Percentiles rank a stretch among this genome's conserved stretches.
Evolutionary conservation across 2,888 invertebrate species (phyloP).

Genomic region (Hypomecis atomaria): DNA sequence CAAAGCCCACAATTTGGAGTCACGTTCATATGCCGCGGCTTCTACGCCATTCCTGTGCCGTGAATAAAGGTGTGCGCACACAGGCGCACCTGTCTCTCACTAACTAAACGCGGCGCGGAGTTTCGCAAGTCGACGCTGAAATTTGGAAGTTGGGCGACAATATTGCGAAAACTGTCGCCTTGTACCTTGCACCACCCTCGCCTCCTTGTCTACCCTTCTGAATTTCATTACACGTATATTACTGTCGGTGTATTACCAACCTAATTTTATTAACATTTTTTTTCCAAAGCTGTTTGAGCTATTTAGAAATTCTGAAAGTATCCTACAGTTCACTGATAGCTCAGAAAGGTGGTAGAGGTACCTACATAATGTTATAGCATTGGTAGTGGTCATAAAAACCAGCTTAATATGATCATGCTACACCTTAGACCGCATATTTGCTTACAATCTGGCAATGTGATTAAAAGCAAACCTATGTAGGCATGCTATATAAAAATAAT

Average conservation of each 20-base stretch:
- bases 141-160: conserved; percentile 78
- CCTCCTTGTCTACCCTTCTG: conserved; percentile 40
- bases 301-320: background rate
- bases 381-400: too few species aligned
- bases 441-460: too few species aligned
- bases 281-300: conserved; percentile 2
- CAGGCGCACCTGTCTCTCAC: conserved; percentile 61
- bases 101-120: conserved; percentile 63
- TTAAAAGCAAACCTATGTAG: too few species aligned
- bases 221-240: conserved; percentile 34
- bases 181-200: conserved; percentile 49
- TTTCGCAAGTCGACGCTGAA: conserved; percentile 82
- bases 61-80: conserved; percentile 43
- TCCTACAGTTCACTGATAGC: background rate
- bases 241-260: conserved; percentile 10
- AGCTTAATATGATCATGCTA: too few species aligned
- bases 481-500: too few species aligned
- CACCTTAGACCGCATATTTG: too few species aligned
- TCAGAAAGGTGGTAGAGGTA: background rate
- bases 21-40: conserved; percentile 57
- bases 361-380: too few species aligned
- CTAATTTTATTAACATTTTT: background rate
- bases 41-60: conserved; percentile 22
- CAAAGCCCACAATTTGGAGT: conserved; percentile 73
- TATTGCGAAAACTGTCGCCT: conserved; percentile 74